These are phyloP conservation scores for Lagopus muta DNA, from an alignment of 2,113 vertebrate genomes.

Conservation along the genomic window DNA sequence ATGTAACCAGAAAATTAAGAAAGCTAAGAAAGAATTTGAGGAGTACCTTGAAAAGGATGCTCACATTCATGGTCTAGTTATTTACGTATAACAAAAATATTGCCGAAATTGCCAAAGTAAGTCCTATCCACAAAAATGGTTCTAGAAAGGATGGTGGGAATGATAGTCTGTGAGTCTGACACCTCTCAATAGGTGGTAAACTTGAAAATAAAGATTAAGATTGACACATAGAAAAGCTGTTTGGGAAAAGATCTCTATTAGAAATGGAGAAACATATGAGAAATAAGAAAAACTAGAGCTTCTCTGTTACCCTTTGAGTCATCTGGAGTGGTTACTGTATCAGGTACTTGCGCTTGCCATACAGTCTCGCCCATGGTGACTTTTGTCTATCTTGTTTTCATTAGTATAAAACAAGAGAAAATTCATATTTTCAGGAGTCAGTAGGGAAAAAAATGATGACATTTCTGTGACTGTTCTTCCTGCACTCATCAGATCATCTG, in stretches of 20 bases:
- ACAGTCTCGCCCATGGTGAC: background rate
- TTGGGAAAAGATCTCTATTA: background rate
- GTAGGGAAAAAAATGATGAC: background rate
- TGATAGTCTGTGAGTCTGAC: background rate
- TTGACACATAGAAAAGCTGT: background rate
- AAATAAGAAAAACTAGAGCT: background rate
- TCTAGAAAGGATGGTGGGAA: background rate
- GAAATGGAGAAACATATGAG: background rate
- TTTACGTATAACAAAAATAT: background rate
- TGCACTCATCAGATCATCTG: background rate
- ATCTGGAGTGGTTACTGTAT: background rate
- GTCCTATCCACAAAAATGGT: background rate
- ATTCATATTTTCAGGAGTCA: background rate
- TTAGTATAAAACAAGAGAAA: background rate
- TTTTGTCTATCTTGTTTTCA: background rate
- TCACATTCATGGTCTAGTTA: background rate
- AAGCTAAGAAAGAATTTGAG: background rate
- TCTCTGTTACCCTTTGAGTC: background rate
- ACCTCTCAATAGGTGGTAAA: background rate
- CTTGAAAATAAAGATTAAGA: background rate
- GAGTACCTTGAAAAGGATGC: background rate
- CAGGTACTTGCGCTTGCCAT: background rate
- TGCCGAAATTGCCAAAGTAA: background rate
- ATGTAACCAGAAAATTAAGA: background rate
- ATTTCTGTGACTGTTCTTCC: accelerated